A percentile compares a stretch with the other conserved stretches of the same genome.
Evolutionary conservation across 2,113 vertebrate species (phyloP).

Genomic region (Percopsis transmontana): DNA sequence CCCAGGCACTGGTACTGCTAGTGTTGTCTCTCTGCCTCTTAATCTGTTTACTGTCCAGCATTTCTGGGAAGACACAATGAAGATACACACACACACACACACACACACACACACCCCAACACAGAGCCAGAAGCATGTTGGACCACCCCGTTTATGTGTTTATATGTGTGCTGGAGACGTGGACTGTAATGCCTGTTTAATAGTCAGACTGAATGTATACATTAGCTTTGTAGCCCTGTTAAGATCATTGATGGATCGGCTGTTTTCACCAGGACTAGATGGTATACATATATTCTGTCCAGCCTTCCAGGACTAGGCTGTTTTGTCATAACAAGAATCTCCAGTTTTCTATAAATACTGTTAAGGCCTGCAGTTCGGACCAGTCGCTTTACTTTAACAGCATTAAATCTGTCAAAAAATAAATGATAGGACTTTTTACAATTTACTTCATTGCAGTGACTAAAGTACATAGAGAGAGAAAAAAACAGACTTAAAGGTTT

Average conservation of each 20-base stretch:
- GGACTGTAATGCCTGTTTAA: slow-evolving; percentile 73
- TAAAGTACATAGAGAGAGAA: too few relatives aligned
- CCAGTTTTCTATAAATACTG: background rate
- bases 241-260: slow-evolving; percentile 52
- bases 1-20: slow-evolving; percentile 53
- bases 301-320: slow-evolving; percentile 34
- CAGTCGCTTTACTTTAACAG: background rate
- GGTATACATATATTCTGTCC: slow-evolving; percentile 52
- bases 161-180: slow-evolving; percentile 66
- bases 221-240: slow-evolving; percentile 59
- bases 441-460: too few relatives aligned
- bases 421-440: background rate
- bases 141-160: slow-evolving; percentile 75
- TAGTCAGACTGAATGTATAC: slow-evolving; percentile 60
- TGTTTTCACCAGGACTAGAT: slow-evolving; percentile 58
- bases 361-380: background rate
- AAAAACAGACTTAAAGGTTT: too few relatives aligned
- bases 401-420: background rate
- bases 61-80: slow-evolving; percentile 58
- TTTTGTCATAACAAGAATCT: background rate
- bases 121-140: slow-evolving; percentile 55
- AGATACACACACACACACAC: background rate
- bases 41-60: slow-evolving; percentile 70
- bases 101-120: slow-evolving; percentile 1
- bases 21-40: slow-evolving; percentile 65